A percentile compares a stretch with the other conserved stretches of the same genome.
Evolutionary conservation across 2,797 vertebrate species (phyloP).

Genomic region (Euthynnus affinis): DNA sequence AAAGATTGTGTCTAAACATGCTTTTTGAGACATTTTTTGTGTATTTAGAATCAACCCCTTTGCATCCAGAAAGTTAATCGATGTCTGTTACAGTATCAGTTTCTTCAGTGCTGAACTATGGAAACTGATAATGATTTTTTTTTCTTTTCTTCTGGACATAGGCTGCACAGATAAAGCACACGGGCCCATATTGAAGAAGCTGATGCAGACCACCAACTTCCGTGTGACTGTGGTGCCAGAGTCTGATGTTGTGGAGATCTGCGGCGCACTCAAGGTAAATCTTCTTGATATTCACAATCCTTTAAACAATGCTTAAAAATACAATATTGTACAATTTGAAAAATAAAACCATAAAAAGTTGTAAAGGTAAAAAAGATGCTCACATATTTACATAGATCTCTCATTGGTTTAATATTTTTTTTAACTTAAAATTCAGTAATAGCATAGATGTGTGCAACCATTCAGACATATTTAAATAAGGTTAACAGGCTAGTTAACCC

Average conservation of each 20-base stretch:
- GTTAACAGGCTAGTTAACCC: not conserved
- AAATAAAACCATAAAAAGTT: not conserved
- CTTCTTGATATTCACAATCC: not conserved
- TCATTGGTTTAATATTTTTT: constrained; percentile 4
- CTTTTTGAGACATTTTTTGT: not conserved
- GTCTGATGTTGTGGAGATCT: constrained; percentile 96
- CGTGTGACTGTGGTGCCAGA: constrained; percentile 95
- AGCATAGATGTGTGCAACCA: not conserved
- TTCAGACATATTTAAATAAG: not conserved
- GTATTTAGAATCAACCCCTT: not conserved
- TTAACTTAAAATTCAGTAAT: not conserved
- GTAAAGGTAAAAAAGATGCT: not conserved
- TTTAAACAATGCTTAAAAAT: not conserved
- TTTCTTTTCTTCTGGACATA: constrained; percentile 58
- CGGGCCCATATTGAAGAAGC: constrained; percentile 90
- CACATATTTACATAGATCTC: not conserved
- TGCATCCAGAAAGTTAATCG: not conserved
- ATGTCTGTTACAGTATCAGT: not conserved
- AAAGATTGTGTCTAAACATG: not conserved
- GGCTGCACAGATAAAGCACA: constrained; percentile 90
- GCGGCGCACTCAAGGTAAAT: constrained; percentile 96
- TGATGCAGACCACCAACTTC: constrained; percentile 97
- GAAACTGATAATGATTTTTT: not conserved
- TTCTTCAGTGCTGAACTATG: not conserved
- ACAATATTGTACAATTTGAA: not conserved